Base-by-base conservation (phyloP, 2,888 invertebrate species). In the Stenotaenia linearis region DNA sequence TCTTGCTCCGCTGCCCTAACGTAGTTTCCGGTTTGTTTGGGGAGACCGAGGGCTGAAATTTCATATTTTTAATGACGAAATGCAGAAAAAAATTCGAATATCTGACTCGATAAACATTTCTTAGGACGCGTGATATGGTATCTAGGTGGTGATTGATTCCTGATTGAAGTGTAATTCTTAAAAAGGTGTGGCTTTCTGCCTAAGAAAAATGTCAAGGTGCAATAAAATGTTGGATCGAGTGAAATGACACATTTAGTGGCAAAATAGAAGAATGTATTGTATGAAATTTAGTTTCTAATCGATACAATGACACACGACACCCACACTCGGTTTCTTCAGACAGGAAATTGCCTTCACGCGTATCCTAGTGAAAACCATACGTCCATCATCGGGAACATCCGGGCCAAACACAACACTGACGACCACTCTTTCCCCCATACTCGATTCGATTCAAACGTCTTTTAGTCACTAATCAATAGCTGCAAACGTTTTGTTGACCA, bases 1-100 rank as follows among this genome's bases (percentile, higher is more conserved):
- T 61, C 61, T 61, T 61, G 61, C 61, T 61, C 61, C 25, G 61
- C 61, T 61, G 25, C 61, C 61, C 61, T 61, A 61, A 61, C 61
- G 61, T 61, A 28, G 61, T 25, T 61, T 61, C 61, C 61, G 61
- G 28, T 61, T 61, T 61, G 23, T 1, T 61, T 23, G 9, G 28
- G 25, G 61, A 25, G 45, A 37, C 37, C 15, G 37, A 56, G n/a
- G 56, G 9, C 9, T 61, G 61, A 61, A 61, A 25, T 25, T 61
- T 61, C 25, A 25, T 25, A 61, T 61, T 45, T 3, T 45, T 3
- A 5, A 12, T 45, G 45, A 45, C n/a, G 5, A 15, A 15, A 45
- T 6, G n/a, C 12, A 45, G 5, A 15, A 45, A 45, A 45, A 6
- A 37, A 37, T 37, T 35, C 6, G 35, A 35, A 35, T 35, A 40